These are phyloP conservation scores for Diplodus sargus DNA, from an alignment of 2,797 vertebrate species.

Conservation along the genomic window DNA sequence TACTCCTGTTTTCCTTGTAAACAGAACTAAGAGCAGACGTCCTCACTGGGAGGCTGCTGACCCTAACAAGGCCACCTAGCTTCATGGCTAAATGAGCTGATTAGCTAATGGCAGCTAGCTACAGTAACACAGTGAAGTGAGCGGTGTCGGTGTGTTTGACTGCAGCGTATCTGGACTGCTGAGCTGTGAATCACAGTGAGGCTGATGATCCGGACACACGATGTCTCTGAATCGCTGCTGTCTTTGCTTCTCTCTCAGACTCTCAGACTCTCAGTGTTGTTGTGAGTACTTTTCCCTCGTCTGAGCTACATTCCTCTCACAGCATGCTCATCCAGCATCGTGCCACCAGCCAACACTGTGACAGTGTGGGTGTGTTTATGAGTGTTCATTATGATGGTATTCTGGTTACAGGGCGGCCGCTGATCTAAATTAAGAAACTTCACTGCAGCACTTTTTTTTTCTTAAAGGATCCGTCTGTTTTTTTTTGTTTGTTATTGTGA, in stretches of 20 bases:
- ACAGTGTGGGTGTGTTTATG: slow-evolving; percentile 41
- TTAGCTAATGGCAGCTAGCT: no score
- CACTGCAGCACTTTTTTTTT: slow-evolving; percentile 8
- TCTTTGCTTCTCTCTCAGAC: slow-evolving; percentile 9
- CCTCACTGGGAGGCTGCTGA: no score
- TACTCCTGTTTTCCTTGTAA: no score
- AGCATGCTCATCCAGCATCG: slow-evolving; percentile 37
- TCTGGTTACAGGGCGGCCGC: slow-evolving; percentile 35
- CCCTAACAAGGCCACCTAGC: no score
- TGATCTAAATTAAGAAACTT: slow-evolving; percentile 50
- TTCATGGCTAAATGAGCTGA: no score
- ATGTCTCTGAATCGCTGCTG: background rate
- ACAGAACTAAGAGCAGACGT: no score
- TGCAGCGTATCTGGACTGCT: no score
- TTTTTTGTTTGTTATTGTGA: background rate
- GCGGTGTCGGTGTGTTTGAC: no score
- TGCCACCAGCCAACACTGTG: slow-evolving; percentile 41
- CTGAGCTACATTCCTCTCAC: slow-evolving; percentile 50
- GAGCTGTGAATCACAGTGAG: background rate
- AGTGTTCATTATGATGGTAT: slow-evolving; percentile 47
- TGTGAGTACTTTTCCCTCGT: slow-evolving; percentile 39
- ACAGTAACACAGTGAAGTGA: no score
- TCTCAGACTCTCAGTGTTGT: slow-evolving; percentile 19
- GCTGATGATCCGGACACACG: background rate
- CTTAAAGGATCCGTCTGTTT: slow-evolving; percentile 3